phyloP scores from a whole-genome alignment of 1,140 invertebrate genomes.

The Caenorhabditis remanei region DNA sequence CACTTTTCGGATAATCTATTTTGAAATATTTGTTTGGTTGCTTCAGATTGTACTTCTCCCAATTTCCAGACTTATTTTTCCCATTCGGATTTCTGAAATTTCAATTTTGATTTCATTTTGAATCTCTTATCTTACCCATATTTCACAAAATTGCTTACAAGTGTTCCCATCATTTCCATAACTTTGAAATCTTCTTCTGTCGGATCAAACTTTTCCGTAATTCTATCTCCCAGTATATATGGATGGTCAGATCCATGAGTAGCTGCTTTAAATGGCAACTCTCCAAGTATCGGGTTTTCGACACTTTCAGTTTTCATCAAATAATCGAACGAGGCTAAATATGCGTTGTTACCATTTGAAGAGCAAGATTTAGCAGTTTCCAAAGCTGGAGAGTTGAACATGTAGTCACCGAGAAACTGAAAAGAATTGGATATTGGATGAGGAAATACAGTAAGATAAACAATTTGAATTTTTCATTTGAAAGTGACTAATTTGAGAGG shows the following conservation, averaged over 20 bases:
- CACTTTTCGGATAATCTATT: slow-evolving; percentile 15
- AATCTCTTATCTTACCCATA: not conserved
- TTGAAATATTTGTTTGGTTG: slow-evolving; percentile 6
- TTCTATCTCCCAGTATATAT: not conserved
- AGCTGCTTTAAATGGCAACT: not conserved
- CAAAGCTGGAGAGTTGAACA: not conserved
- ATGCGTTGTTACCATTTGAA: not conserved
- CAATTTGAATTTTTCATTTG: no score
- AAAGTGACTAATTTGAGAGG: no score
- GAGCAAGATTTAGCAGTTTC: not conserved
- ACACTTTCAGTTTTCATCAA: not conserved
- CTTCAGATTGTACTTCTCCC: not conserved
- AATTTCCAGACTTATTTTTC: not conserved
- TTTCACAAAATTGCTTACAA: not conserved
- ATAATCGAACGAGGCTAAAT: not conserved
- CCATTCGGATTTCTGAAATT: slow-evolving; percentile 23
- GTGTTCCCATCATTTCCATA: not conserved
- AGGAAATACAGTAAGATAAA: no score
- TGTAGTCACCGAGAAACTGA: slow-evolving; percentile 41
- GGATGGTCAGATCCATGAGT: slow-evolving; percentile 8
- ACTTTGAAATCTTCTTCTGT: slow-evolving; percentile 1
- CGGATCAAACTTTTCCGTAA: not conserved
- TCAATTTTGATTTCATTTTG: no score
- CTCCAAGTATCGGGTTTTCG: no score
- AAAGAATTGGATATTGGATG: not conserved